phyloP scores from a whole-genome alignment of 2,113 vertebrate species.

The Cochlearius cochlearius region DNA sequence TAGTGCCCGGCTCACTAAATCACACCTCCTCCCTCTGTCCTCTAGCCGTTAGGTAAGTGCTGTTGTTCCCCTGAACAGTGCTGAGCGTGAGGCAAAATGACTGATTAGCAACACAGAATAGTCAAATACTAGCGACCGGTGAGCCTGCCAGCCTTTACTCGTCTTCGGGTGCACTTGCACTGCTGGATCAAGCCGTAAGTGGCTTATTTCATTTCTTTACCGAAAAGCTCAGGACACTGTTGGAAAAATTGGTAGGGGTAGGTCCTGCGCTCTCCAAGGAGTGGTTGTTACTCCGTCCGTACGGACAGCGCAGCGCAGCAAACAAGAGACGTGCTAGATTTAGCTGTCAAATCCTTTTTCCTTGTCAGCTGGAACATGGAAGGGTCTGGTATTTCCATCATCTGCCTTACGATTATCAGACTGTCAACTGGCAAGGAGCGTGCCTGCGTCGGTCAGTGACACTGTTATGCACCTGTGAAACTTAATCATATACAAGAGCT shows the following conservation, averaged over 20 bases:
- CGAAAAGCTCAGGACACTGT: not conserved
- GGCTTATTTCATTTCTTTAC: not conserved
- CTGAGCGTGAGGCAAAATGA: not conserved
- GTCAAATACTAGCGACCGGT: not conserved
- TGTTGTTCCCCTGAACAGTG: not conserved
- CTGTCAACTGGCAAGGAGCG: not conserved
- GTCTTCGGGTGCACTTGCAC: fast-evolving
- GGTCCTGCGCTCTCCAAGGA: not conserved
- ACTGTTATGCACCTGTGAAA: fast-evolving
- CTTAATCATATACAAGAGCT: fast-evolving
- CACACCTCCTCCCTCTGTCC: not conserved
- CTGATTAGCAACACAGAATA: fast-evolving
- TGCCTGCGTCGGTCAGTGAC: not conserved
- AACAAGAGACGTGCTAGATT: not conserved
- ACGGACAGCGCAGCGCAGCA: not conserved
- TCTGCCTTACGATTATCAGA: fast-evolving
- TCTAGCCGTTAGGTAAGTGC: fast-evolving
- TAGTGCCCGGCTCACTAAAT: fast-evolving
- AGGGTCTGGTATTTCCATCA: not conserved
- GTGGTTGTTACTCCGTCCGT: fast-evolving
- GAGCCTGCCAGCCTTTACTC: not conserved
- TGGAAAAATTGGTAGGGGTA: not conserved
- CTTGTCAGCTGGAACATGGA: not conserved
- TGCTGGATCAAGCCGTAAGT: not conserved
- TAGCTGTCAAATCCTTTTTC: not conserved